A percentile compares a stretch with the other conserved stretches of the same genome.
Conservation (phyloP, 2,113 vertebrate genomes). For the Agapornis roseicollis region DNA sequence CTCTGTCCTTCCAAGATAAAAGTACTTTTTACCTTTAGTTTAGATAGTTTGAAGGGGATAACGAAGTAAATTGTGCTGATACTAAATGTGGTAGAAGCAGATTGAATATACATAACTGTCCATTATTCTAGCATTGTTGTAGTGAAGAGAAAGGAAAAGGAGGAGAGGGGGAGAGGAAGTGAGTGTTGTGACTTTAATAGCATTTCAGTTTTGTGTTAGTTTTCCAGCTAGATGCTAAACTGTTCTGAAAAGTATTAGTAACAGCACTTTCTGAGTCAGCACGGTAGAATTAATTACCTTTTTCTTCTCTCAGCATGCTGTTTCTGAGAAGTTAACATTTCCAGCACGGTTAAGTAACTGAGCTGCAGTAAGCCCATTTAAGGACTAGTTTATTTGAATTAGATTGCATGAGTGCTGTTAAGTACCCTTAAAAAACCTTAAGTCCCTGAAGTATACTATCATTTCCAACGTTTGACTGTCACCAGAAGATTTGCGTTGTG, state of each 20-base stretch:
- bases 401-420: not conserved
- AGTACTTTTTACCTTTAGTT: not conserved
- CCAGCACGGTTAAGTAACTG: not conserved
- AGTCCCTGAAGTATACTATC: not conserved
- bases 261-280: not conserved
- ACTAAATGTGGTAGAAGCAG: not conserved
- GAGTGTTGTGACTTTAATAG: not conserved
- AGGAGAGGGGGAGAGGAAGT: not conserved
- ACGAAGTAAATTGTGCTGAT: not conserved
- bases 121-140: not conserved
- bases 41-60: not conserved
- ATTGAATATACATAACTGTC: not conserved
- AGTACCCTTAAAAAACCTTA: not conserved
- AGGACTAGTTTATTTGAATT: not conserved
- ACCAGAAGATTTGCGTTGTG: not conserved
- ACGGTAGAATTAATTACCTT: not conserved
- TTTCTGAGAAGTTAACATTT: not conserved
- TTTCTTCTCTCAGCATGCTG: not conserved
- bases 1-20: not conserved
- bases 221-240: not conserved
- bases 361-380: not conserved
- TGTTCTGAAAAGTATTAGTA: not conserved
- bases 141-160: not conserved
- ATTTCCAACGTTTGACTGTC: not conserved
- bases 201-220: not conserved